A percentile compares a stretch with the other conserved stretches of the same genome.
phyloP scores from a whole-genome alignment of 1,140 invertebrate species.

The Brachystomella parvula region DNA sequence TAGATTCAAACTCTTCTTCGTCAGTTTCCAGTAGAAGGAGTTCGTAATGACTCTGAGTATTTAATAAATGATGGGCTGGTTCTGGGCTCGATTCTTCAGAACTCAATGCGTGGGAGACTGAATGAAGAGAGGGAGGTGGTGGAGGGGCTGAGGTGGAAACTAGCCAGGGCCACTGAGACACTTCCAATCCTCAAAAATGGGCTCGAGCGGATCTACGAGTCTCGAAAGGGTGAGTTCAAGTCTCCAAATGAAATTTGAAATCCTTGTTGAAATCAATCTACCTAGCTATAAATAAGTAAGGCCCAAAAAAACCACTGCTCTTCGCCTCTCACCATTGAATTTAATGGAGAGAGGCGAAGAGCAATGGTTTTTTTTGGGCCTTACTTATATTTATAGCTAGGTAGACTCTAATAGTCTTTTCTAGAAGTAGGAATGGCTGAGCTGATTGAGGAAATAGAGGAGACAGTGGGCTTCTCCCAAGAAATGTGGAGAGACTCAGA shows the following conservation, averaged over 20 bases:
- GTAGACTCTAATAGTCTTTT: no score
- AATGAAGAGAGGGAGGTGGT: neutral
- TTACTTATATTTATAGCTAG: no score
- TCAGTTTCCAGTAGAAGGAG: constrained; percentile 10
- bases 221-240: neutral
- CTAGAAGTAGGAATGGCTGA: no score
- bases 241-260: neutral
- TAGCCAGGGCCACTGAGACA: constrained; percentile 18
- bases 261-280: neutral
- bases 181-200: constrained; percentile 16
- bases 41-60: constrained; percentile 8
- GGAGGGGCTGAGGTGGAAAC: constrained; percentile 20
- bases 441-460: no score
- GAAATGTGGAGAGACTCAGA: no score
- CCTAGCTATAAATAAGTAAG: neutral
- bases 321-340: no score
- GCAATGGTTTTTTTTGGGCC: no score
- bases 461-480: no score
- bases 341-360: no score
- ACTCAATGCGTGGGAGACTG: constrained; percentile 15
- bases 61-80: constrained; percentile 15
- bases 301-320: neutral
- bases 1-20: constrained; percentile 3
- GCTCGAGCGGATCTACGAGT: constrained; percentile 8
- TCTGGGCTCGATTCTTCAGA: constrained; percentile 16